These are phyloP conservation scores for Protonibea diacanthus DNA, from an alignment of 2,797 vertebrate species.

Conservation along the genomic window DNA sequence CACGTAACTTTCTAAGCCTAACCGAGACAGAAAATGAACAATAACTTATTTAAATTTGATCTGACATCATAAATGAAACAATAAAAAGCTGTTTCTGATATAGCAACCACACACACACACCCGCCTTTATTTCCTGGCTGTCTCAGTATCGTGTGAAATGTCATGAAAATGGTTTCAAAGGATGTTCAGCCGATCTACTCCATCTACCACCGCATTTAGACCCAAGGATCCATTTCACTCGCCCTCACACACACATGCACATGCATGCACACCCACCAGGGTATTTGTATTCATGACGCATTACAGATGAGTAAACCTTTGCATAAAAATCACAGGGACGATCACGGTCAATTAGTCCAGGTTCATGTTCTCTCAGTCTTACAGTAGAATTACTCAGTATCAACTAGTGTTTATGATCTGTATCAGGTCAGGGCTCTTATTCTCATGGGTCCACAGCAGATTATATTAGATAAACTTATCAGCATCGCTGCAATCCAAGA, in stretches of 20 bases:
- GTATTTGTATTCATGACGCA: conserved; percentile 50
- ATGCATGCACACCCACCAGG: conserved; percentile 3
- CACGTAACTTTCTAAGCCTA: background rate
- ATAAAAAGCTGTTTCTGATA: background rate
- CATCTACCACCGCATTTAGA: conserved; percentile 13
- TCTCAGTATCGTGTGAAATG: background rate
- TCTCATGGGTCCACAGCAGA: conserved; percentile 16
- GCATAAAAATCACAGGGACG: conserved; percentile 44
- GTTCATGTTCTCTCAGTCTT: conserved; percentile 37
- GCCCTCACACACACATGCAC: conserved; percentile 8
- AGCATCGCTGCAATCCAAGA: conserved; percentile 9
- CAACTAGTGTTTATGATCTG: conserved; percentile 9
- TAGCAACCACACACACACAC: background rate
- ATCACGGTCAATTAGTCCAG: conserved; percentile 39
- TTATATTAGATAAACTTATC: conserved; percentile 30
- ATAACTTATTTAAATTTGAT: background rate
- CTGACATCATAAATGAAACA: background rate
- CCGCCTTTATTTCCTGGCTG: conserved; percentile 21
- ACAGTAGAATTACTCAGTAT: conserved; percentile 21
- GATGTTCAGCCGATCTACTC: conserved; percentile 61
- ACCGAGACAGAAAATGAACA: background rate
- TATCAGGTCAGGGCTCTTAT: background rate
- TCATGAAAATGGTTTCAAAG: conserved; percentile 30
- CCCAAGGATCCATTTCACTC: conserved; percentile 10
- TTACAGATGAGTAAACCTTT: conserved; percentile 57